phyloP scores from a whole-genome alignment of 2,797 vertebrate species.

The Coranthus polyacanthus region DNA sequence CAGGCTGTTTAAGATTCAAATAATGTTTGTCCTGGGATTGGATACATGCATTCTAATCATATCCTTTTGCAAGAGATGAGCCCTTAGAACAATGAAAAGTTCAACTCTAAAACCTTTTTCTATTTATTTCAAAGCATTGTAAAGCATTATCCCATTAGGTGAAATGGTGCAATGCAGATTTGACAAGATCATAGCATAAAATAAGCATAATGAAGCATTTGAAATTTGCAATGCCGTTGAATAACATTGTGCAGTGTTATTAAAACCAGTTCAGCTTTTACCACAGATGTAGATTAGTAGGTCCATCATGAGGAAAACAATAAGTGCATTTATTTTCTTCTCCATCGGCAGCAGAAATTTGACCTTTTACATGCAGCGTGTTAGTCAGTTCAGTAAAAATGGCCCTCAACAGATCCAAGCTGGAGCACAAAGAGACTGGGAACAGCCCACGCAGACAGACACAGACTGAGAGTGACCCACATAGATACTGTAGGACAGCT shows the following conservation, averaged over 20 bases:
- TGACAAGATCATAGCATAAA: background rate
- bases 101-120: slow-evolving; percentile 17
- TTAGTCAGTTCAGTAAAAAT: too few species aligned
- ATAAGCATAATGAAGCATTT: background rate
- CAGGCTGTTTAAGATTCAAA: slow-evolving; percentile 62
- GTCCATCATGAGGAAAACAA: too few species aligned
- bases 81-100: slow-evolving; percentile 18
- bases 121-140: slow-evolving; percentile 6
- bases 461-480: slow-evolving; percentile 44
- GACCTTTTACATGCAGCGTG: too few species aligned
- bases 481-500: slow-evolving; percentile 38
- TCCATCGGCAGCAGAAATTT: too few species aligned
- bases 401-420: slow-evolving; percentile 2
- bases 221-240: background rate
- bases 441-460: slow-evolving; percentile 38
- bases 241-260: background rate
- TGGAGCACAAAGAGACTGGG: slow-evolving; percentile 25
- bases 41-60: slow-evolving; percentile 56
- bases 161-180: slow-evolving; percentile 5
- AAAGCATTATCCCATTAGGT: background rate
- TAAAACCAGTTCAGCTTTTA: too few species aligned
- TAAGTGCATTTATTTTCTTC: background rate
- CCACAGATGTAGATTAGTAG: too few species aligned
- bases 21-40: slow-evolving; percentile 53
- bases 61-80: slow-evolving; percentile 34